Conservation (phyloP, 2,888 invertebrate genomes). For the Caenorhabditis angaria region DNA sequence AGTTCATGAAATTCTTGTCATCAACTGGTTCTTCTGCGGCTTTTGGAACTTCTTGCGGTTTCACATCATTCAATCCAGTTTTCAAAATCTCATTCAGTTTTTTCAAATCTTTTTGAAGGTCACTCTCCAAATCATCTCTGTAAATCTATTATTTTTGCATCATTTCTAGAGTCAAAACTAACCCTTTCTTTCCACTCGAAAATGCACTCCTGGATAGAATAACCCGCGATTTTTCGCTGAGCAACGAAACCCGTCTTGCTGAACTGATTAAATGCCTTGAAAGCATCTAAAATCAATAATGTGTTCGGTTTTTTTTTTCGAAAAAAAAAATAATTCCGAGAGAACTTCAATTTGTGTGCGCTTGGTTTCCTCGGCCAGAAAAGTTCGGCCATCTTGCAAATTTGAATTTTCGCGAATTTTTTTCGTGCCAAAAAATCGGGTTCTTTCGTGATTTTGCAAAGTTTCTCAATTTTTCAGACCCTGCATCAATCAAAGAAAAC, state of each 20-base stretch:
- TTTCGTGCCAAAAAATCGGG: background rate
- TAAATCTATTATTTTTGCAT: constrained; percentile 6
- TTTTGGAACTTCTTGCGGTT: constrained; percentile 4
- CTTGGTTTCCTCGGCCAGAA: background rate
- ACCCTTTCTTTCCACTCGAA: constrained; percentile 26
- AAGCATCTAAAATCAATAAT: constrained; percentile 2
- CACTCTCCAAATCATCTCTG: constrained; percentile 38
- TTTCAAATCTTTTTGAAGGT: constrained; percentile 51
- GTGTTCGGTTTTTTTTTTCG: background rate
- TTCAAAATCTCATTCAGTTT: constrained; percentile 54
- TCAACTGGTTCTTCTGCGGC: constrained; percentile 24
- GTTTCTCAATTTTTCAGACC: too few relatives aligned
- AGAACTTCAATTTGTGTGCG: background rate
- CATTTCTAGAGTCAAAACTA: background rate
- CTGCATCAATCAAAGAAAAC: background rate
- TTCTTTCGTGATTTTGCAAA: background rate
- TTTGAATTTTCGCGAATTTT: background rate
- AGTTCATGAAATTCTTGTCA: constrained; percentile 68
- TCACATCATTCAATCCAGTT: constrained; percentile 27
- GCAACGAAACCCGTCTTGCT: background rate
- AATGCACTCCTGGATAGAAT: background rate
- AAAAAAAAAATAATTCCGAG: background rate
- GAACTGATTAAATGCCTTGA: background rate
- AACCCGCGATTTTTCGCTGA: background rate
- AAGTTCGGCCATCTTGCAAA: background rate